Evolutionary conservation across 2,888 invertebrate genomes (phyloP).

Genomic region (Yponomeuta plumbellus): DNA sequence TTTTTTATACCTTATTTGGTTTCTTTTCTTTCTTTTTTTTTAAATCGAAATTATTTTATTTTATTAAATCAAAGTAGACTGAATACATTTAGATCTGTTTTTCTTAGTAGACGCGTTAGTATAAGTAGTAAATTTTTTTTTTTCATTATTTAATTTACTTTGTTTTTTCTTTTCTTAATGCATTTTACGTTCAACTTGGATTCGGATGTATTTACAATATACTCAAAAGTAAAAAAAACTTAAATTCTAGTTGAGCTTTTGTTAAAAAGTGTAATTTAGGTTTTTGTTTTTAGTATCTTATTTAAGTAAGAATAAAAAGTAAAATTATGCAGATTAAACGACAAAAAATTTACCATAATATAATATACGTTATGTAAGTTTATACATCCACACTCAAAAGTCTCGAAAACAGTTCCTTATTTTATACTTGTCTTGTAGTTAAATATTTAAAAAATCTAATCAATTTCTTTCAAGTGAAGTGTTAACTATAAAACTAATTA

Average conservation of each 20-base stretch:
- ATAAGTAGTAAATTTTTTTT: neutral
- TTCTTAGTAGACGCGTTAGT: neutral
- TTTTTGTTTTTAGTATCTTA: too few relatives aligned
- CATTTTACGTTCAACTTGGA: neutral
- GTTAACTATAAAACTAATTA: too few relatives aligned
- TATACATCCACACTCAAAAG: too few relatives aligned
- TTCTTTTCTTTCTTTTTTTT: neutral
- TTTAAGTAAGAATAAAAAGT: too few relatives aligned
- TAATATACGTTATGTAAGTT: too few relatives aligned
- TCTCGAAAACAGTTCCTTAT: too few relatives aligned
- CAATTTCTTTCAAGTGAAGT: too few relatives aligned
- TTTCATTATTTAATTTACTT: neutral
- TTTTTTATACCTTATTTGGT: neutral
- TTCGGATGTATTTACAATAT: neutral
- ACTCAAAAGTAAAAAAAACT: neutral
- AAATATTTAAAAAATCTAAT: too few relatives aligned
- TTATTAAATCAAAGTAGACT: neutral
- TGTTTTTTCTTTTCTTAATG: neutral
- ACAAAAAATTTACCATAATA: too few relatives aligned
- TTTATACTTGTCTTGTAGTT: too few relatives aligned
- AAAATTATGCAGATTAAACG: too few relatives aligned
- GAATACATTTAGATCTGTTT: neutral
- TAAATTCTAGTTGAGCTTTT: neutral
- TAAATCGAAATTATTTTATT: neutral
- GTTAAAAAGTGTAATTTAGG: neutral